Base-by-base conservation (phyloP, 2,797 vertebrate species). In the Limnodromus scolopaceus region DNA sequence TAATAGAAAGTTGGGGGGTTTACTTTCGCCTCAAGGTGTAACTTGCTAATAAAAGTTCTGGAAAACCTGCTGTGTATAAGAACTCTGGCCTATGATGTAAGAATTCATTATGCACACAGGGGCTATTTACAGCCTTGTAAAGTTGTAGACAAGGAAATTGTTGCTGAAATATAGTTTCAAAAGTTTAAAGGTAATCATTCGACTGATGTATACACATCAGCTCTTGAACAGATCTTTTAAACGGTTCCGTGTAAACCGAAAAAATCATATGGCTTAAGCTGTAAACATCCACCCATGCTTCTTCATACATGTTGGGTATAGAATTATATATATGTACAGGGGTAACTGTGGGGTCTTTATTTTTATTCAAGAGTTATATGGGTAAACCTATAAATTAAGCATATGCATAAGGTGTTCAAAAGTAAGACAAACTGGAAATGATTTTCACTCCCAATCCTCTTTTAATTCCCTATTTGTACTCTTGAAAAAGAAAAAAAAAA, bases 131-230 rank as follows among this genome's bases (percentile, higher is more conserved):
- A 93, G 93, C 93, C 97, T 97, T 97, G 92, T 98, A 98, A 98
- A 98, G 90, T 94, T 94, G 97, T 97, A 97, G 97, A 98, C 96
- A 97, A 98, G 97, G 97, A 98, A 98, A 98, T 97, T 98, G 97
- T 97, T 97, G 94, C 93, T 95, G 96, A 97, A 96, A 96, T 95
- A 96, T 87, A 74, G 81, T 88, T 97, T 96, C 96, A 93, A 96
- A 96, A 94, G 72, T 97, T 96, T 94, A 98, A 97, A 97, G 66
- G 88, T 94, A 98, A 94, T 96, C 89, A 79, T 92, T 97, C 94
- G 69, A 65, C 89, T 60, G 48, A 90, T 91, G 78, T 89, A 69
- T 84, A 78, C 55, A 95, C 64, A 80, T 95, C 86, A 95, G 79
- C 85, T 79, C 91, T 93, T 77, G 89, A 95, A 80, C 61, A 76